phyloP scores from a whole-genome alignment of 64 coral and sea anemone genomes.

The Orbicella faveolata region DNA sequence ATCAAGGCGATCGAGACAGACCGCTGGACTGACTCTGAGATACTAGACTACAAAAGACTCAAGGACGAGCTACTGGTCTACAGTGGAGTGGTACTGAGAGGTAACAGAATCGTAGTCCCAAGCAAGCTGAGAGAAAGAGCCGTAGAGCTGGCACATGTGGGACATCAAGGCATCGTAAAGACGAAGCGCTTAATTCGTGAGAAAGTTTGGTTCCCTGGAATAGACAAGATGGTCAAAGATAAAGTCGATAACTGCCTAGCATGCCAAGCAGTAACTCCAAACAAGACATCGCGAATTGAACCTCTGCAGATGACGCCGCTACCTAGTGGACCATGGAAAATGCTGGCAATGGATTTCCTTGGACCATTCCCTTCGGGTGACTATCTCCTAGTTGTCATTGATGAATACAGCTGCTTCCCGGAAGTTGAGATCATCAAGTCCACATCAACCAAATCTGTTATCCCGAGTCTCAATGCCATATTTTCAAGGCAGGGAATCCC shows the following conservation, averaged over 20 bases:
- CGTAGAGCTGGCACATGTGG: too few species aligned
- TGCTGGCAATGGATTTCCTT: slow-evolving; percentile 37
- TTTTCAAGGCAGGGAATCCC: slow-evolving; percentile 44
- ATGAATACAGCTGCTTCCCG: not conserved
- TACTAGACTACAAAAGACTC: slow-evolving; percentile 10
- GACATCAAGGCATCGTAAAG: too few species aligned
- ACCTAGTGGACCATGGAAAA: slow-evolving; percentile 35
- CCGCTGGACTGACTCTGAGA: not conserved
- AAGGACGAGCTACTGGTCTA: slow-evolving; percentile 20
- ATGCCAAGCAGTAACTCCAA: slow-evolving; percentile 36
- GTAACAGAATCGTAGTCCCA: not conserved
- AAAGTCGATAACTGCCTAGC: slow-evolving; percentile 36
- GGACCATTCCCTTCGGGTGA: slow-evolving; percentile 44
- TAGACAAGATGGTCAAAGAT: slow-evolving; percentile 23
- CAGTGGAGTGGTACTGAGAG: not conserved
- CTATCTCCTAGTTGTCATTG: slow-evolving; percentile 39
- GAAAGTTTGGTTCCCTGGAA: slow-evolving; percentile 14
- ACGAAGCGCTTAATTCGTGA: not conserved
- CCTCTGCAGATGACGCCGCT: not conserved
- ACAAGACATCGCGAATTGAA: not conserved
- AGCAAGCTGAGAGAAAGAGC: not conserved
- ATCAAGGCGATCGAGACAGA: not conserved
- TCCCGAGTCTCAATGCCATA: slow-evolving; percentile 31
- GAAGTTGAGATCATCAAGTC: slow-evolving; percentile 16
- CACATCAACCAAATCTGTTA: slow-evolving; percentile 19